Evolutionary conservation across 2,888 invertebrate species (phyloP), one percentile per base, ranked within the genome.

Genomic region (Taphrorychus bicolor): DNA sequence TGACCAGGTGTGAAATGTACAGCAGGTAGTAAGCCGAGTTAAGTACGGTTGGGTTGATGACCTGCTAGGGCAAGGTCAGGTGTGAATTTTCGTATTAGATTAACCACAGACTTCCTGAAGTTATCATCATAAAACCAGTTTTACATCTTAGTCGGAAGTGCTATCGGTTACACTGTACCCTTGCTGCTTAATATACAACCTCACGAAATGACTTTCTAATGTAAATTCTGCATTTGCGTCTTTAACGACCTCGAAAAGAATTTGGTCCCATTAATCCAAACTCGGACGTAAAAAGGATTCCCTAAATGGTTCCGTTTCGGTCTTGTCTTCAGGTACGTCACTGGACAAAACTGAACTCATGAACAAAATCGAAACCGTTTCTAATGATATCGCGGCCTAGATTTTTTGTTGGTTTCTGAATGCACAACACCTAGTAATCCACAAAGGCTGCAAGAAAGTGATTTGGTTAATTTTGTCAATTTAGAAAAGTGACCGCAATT

Each of bases 291-390:
- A 32, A n/a, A 32, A 32, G 32, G 3, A 9, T 9, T 16, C 48
- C 19, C 2, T 14, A n/a, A 48, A 48, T 9, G 58, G 42, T 19
- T 16, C 17, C 1, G n/a, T 18, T n/a, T n/a, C n/a, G n/a, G n/a
- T n/a, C n/a, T n/a, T 48, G 48, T n/a, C 9, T 9, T 19, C 3
- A 5, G 14, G 18, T n/a, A 49, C 59, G 59, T 59, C 59, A 59
- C 18, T 42, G 32, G 42, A 21, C 24, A 48, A 24, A 14, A 48
- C 48, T 48, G 48, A 21, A 58, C 21, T 58, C 45, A n/a, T n/a
- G 14, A 58, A 45, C 16, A 59, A n/a, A 58, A 58, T 23, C 16
- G 45, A 59, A 59, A 59, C 11, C 59, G 23, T 23, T 23, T 48
- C 18, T 45, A 45, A 58, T 17, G 22, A 59, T 49, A 22, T 59